Evolutionary conservation across 2,888 invertebrate species (phyloP).

Genomic region (Eumerus sabulonum): DNA sequence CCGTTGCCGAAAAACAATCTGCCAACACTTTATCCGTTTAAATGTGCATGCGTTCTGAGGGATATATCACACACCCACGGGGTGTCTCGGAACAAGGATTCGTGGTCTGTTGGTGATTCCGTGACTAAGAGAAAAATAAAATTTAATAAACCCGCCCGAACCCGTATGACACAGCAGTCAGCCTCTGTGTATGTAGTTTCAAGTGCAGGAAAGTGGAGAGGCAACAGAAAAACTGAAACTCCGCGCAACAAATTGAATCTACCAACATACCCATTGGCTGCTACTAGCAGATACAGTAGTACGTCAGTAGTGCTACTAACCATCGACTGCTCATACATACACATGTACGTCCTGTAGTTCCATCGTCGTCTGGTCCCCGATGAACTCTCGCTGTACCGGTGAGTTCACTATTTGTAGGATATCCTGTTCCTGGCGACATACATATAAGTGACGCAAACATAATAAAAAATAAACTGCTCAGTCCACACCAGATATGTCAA

Average conservation of each 20-base stretch:
- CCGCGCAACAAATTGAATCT: constrained; percentile 46
- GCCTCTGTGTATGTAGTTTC: not conserved
- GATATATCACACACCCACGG: constrained; percentile 35
- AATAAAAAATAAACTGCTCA: constrained; percentile 2
- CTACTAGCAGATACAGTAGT: no score
- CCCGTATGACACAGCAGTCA: constrained; percentile 8
- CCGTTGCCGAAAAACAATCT: constrained; percentile 51
- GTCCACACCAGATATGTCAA: constrained; percentile 34
- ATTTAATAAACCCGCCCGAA: constrained; percentile 42
- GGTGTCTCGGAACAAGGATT: constrained; percentile 40
- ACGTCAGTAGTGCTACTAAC: no score
- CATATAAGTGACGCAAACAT: constrained; percentile 29
- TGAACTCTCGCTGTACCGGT: constrained; percentile 18
- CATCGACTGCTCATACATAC: no score
- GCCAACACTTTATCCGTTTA: constrained; percentile 65
- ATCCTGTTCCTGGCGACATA: constrained; percentile 37
- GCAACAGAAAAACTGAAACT: constrained; percentile 32
- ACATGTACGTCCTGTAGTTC: no score
- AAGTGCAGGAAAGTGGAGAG: constrained; percentile 9
- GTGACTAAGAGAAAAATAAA: constrained; percentile 58
- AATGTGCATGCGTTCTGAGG: constrained; percentile 60
- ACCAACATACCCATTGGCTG: constrained; percentile 6
- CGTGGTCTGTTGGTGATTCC: constrained; percentile 59
- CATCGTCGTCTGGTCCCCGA: constrained; percentile 3
- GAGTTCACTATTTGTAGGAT: constrained; percentile 36